Base-by-base conservation (phyloP, 2,113 vertebrate species). In the Saimiri boliviensis region DNA sequence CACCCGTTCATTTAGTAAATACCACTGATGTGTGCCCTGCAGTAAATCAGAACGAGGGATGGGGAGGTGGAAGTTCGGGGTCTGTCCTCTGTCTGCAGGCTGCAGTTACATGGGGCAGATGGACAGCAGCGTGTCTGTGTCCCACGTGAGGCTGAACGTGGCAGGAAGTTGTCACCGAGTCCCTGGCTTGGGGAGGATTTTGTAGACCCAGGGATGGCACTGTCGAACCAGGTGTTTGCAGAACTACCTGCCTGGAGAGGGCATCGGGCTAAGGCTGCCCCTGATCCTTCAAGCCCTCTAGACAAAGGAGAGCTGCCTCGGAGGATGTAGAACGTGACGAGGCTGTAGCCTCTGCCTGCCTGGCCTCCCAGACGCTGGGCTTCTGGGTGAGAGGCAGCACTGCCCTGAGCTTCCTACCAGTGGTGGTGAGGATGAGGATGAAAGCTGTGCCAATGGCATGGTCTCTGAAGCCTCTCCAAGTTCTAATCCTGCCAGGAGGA, bases 201-300 rank as follows among this genome's bases (percentile, higher is more conserved):
- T 89, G 58, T 27, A 82, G 76, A 86, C 2, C 12, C 6, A 23
- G 25, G 71, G 35, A 17, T 40, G 86, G 21, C 11, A 21, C 30
- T 5, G 1, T 45, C 1, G 2, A 13, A 9, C 25, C 58, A 84
- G 40, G 35, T n/a, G 32, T 81, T 37, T 40, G n/a, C 19, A 54
- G 74, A 49, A 35, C 8, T 35, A 3, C 32, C 52, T 84, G 73
- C 73, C 84, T 37, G 3, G 63, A 63, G 63, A 80, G 54, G 47
- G 2, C 2, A 16, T n/a, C 1, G 49, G 21, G 21, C 47, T 32
- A 37, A 81, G 71, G 71, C 11, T 70, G 40, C 40, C 32, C 21
- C 58, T 12, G 58, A 14, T n/a, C 10, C 25, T 4, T 5, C 11
- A 32, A 88, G 37, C 16, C 12, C 13, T 0, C 0, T 2, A 32